Evolutionary conservation across 2,797 vertebrate genomes (phyloP), one percentile per base, ranked within the genome.

Genomic region (Enteromius paludinosus): DNA sequence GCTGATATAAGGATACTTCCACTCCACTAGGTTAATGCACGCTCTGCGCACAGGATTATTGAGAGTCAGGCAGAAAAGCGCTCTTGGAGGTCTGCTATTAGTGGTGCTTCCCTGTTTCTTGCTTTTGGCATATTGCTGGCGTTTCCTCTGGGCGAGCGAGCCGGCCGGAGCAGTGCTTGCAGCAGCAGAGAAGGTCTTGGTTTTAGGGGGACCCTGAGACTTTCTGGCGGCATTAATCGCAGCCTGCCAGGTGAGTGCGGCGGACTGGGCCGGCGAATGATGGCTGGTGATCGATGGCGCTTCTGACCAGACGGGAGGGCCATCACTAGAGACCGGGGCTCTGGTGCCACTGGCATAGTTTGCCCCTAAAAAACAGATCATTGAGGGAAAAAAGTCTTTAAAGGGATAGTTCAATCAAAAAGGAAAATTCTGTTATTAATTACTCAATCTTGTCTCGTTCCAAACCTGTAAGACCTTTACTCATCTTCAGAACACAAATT

Each of bases 21-120:
- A 99, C 94, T 99, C 98, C 94, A 99, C 98, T 91, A 99, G 93
- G 93, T 96, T 99, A 94, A 99, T 99, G 95, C 98, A 99, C 92
- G 98, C 98, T 95, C 97, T 96, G 94, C 98, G 95, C 92, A 99
- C 95, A 18, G 98, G 98, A 93, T 99, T 99, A 91, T 97, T 99
- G 90, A 99, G 97, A 82, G 95, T 97, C 91, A 99, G 96, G 92
- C 98, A 99, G 94, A 99, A 99, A 83, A 99, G 97, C 86, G 98
- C 98, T n/a, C 98, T 95, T 85, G 97, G 96, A 35, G 98, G 97
- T 90, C 98, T 94, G 94, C 95, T 97, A 90, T 96, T 98, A 62
- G 96, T 95, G 0, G 96, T 96, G 71, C 96, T 95, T 89, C 97
- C 96, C 95, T 99, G 97, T 92, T 99, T 99, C 95, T 99, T 99